phyloP scores from a whole-genome alignment of 2,797 vertebrate species.

The Galagoides demidoff region DNA sequence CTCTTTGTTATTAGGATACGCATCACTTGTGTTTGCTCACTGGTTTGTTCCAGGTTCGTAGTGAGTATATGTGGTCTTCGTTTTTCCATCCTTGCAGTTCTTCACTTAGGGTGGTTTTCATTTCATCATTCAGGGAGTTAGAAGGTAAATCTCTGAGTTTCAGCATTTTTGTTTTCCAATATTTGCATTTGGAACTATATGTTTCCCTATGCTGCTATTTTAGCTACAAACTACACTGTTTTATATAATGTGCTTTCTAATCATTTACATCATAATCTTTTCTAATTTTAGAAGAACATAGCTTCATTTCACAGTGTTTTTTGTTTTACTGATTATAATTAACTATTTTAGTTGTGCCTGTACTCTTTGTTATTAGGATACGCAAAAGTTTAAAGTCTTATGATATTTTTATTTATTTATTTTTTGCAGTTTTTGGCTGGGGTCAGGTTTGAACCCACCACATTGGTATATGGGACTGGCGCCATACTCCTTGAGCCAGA shows the following conservation, averaged over 20 bases:
- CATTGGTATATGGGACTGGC: too few relatives aligned
- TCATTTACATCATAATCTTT: neutral
- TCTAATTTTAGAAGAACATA: neutral
- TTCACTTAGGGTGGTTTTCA: neutral
- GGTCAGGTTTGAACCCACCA: too few relatives aligned
- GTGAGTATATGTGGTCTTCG: too few relatives aligned
- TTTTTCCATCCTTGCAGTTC: neutral
- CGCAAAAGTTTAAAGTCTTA: neutral
- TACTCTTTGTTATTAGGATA: neutral
- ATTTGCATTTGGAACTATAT: too few relatives aligned
- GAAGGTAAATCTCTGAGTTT: neutral
- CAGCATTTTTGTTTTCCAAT: neutral
- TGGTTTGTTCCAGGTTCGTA: too few relatives aligned
- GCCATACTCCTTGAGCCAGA: too few relatives aligned
- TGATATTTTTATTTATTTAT: too few relatives aligned
- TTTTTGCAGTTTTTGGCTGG: too few relatives aligned
- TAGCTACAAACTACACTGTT: neutral
- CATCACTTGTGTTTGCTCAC: too few relatives aligned
- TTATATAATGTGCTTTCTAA: neutral
- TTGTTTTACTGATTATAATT: neutral
- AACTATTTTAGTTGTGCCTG: neutral
- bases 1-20: too few relatives aligned
- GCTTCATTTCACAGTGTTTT: neutral
- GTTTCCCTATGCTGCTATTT: neutral
- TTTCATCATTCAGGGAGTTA: neutral